These are phyloP conservation scores for Sicus ferrugineus DNA, from an alignment of 2,888 invertebrate genomes.

Conservation along the genomic window DNA sequence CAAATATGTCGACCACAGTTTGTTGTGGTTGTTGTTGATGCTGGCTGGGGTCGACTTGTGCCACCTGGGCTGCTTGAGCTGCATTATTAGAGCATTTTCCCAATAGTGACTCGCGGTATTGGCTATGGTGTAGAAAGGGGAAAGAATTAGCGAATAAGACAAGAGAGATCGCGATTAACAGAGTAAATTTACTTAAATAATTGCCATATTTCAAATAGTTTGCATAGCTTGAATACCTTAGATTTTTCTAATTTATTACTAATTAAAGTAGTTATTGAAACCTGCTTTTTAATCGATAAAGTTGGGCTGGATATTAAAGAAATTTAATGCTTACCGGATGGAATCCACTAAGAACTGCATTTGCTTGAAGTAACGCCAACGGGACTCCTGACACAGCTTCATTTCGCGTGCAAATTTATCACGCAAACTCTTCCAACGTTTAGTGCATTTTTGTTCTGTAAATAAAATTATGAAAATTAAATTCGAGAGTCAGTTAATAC, in stretches of 20 bases:
- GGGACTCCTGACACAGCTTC: conserved; percentile 60
- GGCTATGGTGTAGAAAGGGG: conserved; percentile 39
- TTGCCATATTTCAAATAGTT: too few species aligned
- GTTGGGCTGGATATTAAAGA: too few species aligned
- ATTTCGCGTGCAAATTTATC: conserved; percentile 61
- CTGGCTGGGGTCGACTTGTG: conserved; percentile 50
- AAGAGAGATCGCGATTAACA: background rate
- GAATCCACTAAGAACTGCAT: conserved; percentile 61
- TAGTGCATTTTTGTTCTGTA: conserved; percentile 60
- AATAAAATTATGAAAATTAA: too few species aligned
- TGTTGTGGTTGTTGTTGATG: conserved; percentile 56
- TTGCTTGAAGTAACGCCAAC: conserved; percentile 60
- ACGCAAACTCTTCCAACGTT: conserved; percentile 59
- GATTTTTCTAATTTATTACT: background rate
- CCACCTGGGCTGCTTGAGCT: conserved; percentile 52
- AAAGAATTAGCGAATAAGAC: background rate
- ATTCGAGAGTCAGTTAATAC: too few species aligned
- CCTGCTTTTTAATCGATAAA: too few species aligned
- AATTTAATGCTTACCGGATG: conserved; percentile 46
- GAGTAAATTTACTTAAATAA: background rate
- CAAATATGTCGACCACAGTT: conserved; percentile 57
- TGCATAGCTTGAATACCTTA: too few species aligned
- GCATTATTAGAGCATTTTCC: conserved; percentile 54
- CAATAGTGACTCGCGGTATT: conserved; percentile 57
- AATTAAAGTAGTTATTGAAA: too few species aligned